Percentiles rank a stretch among this genome's conserved stretches.
Conservation (phyloP, 1,140 invertebrate species). For the Drosophila kohkoa region DNA sequence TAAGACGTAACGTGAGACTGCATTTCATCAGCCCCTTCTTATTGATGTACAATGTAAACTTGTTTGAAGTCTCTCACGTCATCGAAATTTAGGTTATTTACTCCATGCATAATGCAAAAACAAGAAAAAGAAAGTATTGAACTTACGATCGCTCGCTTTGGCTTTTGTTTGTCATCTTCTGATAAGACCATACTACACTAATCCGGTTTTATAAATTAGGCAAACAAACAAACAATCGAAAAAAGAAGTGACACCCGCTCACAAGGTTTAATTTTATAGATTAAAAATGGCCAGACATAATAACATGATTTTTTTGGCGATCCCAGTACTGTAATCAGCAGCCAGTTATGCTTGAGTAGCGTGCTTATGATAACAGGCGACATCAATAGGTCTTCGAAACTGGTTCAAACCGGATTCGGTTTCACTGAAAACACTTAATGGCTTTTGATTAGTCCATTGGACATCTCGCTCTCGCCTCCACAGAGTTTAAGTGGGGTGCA, state of each 20-base stretch:
- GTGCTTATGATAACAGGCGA: constrained; percentile 59
- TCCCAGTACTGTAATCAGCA: constrained; percentile 37
- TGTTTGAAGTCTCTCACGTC: constrained; percentile 15
- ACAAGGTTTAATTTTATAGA: constrained; percentile 19
- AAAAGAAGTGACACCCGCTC: constrained; percentile 8
- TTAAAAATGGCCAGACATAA: constrained; percentile 26
- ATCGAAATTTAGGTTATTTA: constrained; percentile 68
- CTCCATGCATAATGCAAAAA: constrained; percentile 49
- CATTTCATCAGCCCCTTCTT: constrained; percentile 37
- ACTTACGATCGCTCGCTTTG: constrained; percentile 16
- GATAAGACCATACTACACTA: constrained; percentile 41
- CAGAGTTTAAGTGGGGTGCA: constrained; percentile 36
- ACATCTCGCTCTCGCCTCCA: constrained; percentile 24
- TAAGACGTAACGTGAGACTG: constrained; percentile 35
- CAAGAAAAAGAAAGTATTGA: constrained; percentile 58
- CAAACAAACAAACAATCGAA: background rate
- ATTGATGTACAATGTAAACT: constrained; percentile 2
- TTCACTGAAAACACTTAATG: constrained; percentile 44
- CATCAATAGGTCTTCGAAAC: constrained; percentile 49
- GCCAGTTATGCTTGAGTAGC: constrained; percentile 48
- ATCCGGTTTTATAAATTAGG: constrained; percentile 11
- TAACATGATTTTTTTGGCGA: constrained; percentile 26
- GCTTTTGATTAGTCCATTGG: constrained; percentile 42
- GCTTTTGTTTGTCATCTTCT: constrained; percentile 20
- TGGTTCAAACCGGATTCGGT: constrained; percentile 59